Conservation (phyloP, 1,140 invertebrate genomes). For the Dendrolimus kikuchii region DNA sequence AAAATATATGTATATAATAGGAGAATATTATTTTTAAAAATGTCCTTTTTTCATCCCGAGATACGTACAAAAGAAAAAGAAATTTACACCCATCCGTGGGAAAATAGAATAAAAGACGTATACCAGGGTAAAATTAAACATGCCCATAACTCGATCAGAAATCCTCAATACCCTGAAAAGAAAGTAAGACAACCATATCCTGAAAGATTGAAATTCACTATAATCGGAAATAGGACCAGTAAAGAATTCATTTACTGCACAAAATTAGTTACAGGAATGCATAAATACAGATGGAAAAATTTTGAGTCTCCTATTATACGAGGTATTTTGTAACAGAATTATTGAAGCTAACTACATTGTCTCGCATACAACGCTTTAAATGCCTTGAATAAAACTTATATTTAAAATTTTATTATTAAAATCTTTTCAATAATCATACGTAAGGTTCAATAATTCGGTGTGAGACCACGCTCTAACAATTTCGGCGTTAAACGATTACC, state of each 20-base stretch:
- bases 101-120: slow-evolving; percentile 34
- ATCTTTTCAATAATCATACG: too few relatives aligned
- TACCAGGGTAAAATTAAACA: slow-evolving; percentile 32
- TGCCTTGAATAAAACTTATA: too few relatives aligned
- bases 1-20: not conserved
- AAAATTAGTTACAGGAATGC: slow-evolving; percentile 40
- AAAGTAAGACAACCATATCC: slow-evolving; percentile 16
- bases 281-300: slow-evolving; percentile 41
- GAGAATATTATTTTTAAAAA: slow-evolving; percentile 3
- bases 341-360: too few relatives aligned
- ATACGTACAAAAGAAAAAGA: slow-evolving; percentile 17
- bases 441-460: too few relatives aligned
- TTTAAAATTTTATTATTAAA: too few relatives aligned
- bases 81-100: slow-evolving; percentile 41
- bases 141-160: slow-evolving; percentile 48
- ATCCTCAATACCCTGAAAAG: slow-evolving; percentile 34
- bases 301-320: slow-evolving; percentile 45
- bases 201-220: slow-evolving; percentile 33
- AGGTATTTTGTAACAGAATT: slow-evolving; percentile 23
- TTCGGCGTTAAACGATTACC: too few relatives aligned
- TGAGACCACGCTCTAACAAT: too few relatives aligned
- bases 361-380: too few relatives aligned
- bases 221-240: slow-evolving; percentile 47
- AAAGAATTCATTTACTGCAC: slow-evolving; percentile 53
- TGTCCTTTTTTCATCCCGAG: slow-evolving; percentile 20